Percentiles rank a stretch among this genome's conserved stretches.
These are phyloP conservation scores for Trogon melanurus DNA, from an alignment of 2,113 vertebrate genomes.

Conservation along the genomic window DNA sequence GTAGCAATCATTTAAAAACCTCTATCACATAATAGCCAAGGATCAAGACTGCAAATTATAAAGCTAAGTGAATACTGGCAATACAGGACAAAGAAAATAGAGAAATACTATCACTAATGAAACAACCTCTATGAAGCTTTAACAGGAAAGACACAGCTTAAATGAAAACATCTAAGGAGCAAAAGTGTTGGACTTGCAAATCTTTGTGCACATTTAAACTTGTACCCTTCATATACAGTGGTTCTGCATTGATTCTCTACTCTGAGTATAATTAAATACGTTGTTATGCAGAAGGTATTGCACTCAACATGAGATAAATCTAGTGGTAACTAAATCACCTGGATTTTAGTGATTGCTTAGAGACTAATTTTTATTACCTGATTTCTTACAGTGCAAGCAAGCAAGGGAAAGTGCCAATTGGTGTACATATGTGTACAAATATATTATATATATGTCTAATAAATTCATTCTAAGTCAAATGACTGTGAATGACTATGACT, in stretches of 20 bases:
- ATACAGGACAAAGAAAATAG: neutral
- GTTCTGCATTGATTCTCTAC: neutral
- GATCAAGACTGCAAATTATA: conserved; percentile 13
- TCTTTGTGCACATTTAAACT: neutral
- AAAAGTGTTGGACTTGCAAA: neutral
- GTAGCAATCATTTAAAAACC: neutral
- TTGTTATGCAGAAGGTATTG: neutral
- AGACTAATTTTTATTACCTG: neutral
- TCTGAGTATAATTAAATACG: neutral
- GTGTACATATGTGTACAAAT: neutral
- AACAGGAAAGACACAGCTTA: neutral
- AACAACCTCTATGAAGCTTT: neutral
- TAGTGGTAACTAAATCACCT: neutral
- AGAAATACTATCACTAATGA: neutral
- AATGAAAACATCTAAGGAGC: neutral
- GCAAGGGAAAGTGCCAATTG: neutral
- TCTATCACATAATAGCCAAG: neutral
- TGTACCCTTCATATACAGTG: neutral
- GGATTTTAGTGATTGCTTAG: neutral
- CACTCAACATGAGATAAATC: neutral
- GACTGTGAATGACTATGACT: neutral
- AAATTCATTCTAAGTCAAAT: neutral
- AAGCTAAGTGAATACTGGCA: neutral
- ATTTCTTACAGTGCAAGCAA: neutral
- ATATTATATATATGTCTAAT: neutral